Evolutionary conservation across 2,888 invertebrate species (phyloP).

Genomic region (Cylindroiulus punctatus): DNA sequence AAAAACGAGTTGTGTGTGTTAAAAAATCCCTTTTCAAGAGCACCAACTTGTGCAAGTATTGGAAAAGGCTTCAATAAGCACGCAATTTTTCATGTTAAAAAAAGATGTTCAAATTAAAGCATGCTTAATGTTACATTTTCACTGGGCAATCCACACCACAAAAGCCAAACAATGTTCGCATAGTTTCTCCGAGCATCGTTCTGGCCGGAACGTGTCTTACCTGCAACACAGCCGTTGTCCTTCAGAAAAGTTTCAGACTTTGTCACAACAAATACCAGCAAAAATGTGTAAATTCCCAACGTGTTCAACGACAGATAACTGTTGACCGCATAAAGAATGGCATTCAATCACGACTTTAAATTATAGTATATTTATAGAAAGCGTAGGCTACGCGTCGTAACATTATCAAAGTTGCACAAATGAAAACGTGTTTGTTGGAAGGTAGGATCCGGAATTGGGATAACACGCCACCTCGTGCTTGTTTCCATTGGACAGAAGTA

Average conservation of each 20-base stretch:
- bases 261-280: background rate
- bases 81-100: background rate
- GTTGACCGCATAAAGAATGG: background rate
- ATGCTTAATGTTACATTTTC: no score
- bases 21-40: background rate
- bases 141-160: background rate
- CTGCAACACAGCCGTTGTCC: background rate
- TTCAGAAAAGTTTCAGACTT: background rate
- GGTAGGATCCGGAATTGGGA: background rate
- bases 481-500: background rate
- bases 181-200: constrained; percentile 5
- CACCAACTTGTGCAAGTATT: background rate
- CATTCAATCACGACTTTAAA: constrained; percentile 42
- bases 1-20: background rate
- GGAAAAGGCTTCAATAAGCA: no score
- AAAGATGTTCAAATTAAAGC: background rate
- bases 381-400: constrained; percentile 38
- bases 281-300: constrained; percentile 14
- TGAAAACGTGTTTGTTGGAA: background rate
- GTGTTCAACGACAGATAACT: constrained; percentile 2
- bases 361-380: constrained; percentile 42
- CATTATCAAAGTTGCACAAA: constrained; percentile 31
- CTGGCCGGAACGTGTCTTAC: background rate
- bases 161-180: background rate
- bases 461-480: background rate